phyloP scores from a whole-genome alignment of 2,888 invertebrate genomes.

The Acronicta psi region DNA sequence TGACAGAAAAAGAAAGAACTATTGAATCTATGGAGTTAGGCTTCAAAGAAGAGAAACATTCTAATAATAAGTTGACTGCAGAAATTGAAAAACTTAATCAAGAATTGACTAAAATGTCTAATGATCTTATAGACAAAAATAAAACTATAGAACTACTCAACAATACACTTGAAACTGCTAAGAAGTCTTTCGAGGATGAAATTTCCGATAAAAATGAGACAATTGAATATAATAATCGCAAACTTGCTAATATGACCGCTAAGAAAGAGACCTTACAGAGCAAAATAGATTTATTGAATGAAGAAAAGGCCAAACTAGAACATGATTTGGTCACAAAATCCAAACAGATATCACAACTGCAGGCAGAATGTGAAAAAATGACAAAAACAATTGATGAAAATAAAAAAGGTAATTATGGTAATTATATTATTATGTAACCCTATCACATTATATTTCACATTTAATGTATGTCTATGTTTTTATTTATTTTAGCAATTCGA shows the following conservation, averaged over 20 bases:
- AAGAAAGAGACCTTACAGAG: slow-evolving; percentile 55
- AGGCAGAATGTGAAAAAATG: slow-evolving; percentile 53
- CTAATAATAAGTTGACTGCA: slow-evolving; percentile 47
- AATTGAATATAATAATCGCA: slow-evolving; percentile 47
- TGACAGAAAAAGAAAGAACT: slow-evolving; percentile 62
- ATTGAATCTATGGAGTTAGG: slow-evolving; percentile 60
- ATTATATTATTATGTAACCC: not conserved
- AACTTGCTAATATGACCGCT: slow-evolving; percentile 48
- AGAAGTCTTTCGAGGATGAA: slow-evolving; percentile 54
- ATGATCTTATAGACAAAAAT: slow-evolving; percentile 56
- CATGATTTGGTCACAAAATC: slow-evolving; percentile 54
- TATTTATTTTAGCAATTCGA: slow-evolving; percentile 63
- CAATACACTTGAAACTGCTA: slow-evolving; percentile 48
- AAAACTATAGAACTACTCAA: slow-evolving; percentile 53
- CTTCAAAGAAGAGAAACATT: slow-evolving; percentile 59
- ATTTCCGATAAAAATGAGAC: slow-evolving; percentile 49
- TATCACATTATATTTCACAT: not conserved
- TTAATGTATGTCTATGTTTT: not conserved
- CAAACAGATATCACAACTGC: slow-evolving; percentile 55
- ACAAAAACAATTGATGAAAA: slow-evolving; percentile 54
- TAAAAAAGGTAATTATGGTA: slow-evolving; percentile 56
- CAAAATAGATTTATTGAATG: slow-evolving; percentile 47
- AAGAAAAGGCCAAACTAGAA: slow-evolving; percentile 59
- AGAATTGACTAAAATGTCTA: slow-evolving; percentile 49
- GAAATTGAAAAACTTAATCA: slow-evolving; percentile 55